Conservation (phyloP, 2,888 invertebrate species). For the Lycia hirtaria region DNA sequence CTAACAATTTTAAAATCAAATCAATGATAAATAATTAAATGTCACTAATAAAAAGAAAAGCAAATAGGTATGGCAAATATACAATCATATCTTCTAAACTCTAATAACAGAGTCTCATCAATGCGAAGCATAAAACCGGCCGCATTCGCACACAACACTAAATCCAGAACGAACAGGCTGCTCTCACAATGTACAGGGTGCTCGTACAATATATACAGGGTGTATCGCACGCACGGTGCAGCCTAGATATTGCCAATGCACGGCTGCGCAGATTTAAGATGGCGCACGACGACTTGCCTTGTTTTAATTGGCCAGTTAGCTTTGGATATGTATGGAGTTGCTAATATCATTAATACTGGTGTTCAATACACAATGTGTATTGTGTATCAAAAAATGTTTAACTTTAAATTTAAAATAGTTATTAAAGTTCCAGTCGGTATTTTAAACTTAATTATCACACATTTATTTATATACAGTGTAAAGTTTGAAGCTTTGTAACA, state of each 20-base stretch:
- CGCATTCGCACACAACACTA: constrained; percentile 18
- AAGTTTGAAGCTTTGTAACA: too few species aligned
- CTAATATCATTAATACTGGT: constrained; percentile 35
- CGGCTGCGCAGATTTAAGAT: constrained; percentile 81
- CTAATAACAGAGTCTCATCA: constrained; percentile 17
- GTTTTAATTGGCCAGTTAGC: constrained; percentile 78
- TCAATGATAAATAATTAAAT: neutral
- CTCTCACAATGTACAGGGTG: constrained; percentile 18
- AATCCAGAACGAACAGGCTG: constrained; percentile 23
- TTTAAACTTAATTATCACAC: too few species aligned
- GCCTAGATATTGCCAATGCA: constrained; percentile 82
- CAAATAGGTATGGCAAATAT: neutral
- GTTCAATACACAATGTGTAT: too few species aligned
- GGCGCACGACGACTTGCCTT: constrained; percentile 80
- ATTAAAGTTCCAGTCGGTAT: too few species aligned
- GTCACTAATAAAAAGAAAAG: neutral
- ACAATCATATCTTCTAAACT: neutral
- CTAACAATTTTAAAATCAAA: too few species aligned
- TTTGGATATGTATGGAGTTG: constrained; percentile 55
- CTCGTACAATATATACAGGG: constrained; percentile 58
- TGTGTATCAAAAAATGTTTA: neutral
- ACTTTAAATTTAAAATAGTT: too few species aligned
- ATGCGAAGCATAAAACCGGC: constrained; percentile 19
- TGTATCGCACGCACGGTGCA: constrained; percentile 58
- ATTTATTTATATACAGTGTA: too few species aligned